Evolutionary conservation across 2,888 invertebrate genomes (phyloP).

Genomic region (Cosmia trapezina): DNA sequence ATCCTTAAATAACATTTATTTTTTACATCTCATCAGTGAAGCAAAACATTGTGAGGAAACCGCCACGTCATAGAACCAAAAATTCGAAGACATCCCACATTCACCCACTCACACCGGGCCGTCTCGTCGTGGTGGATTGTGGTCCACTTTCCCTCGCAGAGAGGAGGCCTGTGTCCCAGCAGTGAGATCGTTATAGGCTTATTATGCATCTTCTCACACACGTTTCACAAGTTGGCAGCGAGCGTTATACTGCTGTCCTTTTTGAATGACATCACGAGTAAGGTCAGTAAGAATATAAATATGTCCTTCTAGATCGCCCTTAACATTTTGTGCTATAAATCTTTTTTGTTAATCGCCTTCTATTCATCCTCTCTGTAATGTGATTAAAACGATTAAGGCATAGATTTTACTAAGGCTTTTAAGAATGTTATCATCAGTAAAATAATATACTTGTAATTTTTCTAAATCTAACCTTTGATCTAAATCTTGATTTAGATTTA

Average conservation of each 20-base stretch:
- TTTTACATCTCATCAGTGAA: background rate
- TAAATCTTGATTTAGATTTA: background rate
- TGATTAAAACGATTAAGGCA: conserved; percentile 11
- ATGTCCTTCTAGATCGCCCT: background rate
- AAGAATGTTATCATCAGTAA: background rate
- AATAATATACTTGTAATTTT: background rate
- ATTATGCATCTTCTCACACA: background rate
- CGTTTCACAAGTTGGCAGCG: background rate
- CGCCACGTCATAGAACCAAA: background rate
- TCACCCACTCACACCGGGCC: background rate
- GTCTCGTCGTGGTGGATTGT: background rate
- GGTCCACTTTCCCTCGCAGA: background rate
- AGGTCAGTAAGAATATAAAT: background rate
- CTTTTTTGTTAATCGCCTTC: conserved; percentile 21
- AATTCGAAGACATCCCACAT: background rate
- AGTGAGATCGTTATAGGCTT: background rate
- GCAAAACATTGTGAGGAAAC: background rate
- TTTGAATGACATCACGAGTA: background rate
- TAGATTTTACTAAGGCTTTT: background rate
- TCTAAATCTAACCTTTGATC: conserved; percentile 4
- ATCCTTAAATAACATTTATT: background rate
- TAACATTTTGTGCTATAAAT: conserved; percentile 1
- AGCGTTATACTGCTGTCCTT: background rate
- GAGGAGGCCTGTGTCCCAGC: background rate
- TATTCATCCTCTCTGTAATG: background rate